A percentile compares a stretch with the other conserved stretches of the same genome.
Conservation (phyloP, 2,888 invertebrate genomes). For the Zelleria hepariella region DNA sequence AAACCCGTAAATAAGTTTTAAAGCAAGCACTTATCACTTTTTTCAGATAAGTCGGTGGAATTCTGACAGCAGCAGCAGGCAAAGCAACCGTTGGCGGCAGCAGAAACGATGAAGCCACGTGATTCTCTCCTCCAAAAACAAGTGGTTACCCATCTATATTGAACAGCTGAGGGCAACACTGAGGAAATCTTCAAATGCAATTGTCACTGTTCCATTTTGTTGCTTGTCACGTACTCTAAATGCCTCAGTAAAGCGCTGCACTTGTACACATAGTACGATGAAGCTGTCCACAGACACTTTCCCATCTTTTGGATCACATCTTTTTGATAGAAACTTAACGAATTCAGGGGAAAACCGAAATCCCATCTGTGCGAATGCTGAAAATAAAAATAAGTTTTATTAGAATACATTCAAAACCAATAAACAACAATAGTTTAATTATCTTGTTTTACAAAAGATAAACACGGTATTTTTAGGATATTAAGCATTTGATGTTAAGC, state of each 20-base stretch:
- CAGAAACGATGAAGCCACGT: neutral
- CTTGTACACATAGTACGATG: constrained; percentile 89
- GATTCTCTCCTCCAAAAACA: neutral
- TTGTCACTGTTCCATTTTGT: constrained; percentile 85
- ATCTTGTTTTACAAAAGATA: no score
- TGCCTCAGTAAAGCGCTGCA: constrained; percentile 90
- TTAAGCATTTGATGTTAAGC: no score
- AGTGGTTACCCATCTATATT: constrained; percentile 30
- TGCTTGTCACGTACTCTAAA: constrained; percentile 85
- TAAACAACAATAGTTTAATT: no score
- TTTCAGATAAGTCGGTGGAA: constrained; percentile 51
- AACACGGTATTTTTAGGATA: no score
- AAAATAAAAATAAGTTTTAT: constrained; percentile 17
- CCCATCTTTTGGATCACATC: constrained; percentile 76
- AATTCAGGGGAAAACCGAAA: constrained; percentile 87
- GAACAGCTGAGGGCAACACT: constrained; percentile 84
- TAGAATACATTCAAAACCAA: no score
- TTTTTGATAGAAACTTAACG: constrained; percentile 77
- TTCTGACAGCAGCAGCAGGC: constrained; percentile 25
- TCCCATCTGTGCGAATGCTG: constrained; percentile 91
- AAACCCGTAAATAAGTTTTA: constrained; percentile 4
- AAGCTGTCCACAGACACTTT: constrained; percentile 88
- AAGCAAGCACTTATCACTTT: constrained; percentile 11
- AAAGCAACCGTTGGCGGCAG: neutral
- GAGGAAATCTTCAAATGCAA: constrained; percentile 93